Percentiles rank a stretch among this genome's conserved stretches.
These are phyloP conservation scores for Phalloptychus januarius DNA, from an alignment of 2,797 vertebrate genomes.

Conservation along the genomic window DNA sequence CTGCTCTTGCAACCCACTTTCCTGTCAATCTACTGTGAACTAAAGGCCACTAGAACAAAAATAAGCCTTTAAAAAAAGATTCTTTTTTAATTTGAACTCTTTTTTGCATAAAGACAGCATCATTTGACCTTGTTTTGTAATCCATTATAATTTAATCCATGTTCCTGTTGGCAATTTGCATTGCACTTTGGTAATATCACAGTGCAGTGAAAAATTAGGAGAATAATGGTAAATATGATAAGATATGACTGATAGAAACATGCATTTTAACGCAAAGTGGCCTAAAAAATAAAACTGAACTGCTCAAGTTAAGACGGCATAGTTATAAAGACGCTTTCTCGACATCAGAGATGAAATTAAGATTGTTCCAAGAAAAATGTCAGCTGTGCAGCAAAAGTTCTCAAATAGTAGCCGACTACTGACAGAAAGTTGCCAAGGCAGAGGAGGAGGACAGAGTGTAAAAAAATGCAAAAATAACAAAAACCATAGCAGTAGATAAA, in stretches of 20 bases:
- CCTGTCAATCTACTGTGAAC: too few relatives aligned
- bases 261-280: not conserved
- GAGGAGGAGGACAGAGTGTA: not conserved
- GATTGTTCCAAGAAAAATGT: not conserved
- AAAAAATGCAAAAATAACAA: not conserved
- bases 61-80: not conserved
- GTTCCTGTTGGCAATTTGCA: not conserved
- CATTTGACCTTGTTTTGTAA: not conserved
- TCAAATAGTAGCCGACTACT: not conserved
- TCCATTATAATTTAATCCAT: not conserved
- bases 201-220: not conserved
- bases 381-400: not conserved
- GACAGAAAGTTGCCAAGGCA: not conserved
- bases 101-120: not conserved
- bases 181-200: not conserved
- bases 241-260: not conserved
- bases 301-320: not conserved
- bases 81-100: not conserved
- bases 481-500: not conserved
- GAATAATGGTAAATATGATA: not conserved
- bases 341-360: not conserved
- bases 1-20: too few relatives aligned
- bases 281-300: not conserved
- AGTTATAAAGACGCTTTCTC: not conserved
- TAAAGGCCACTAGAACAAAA: too few relatives aligned